Percentiles rank a stretch among this genome's conserved stretches.
Conservation (phyloP, 2,113 vertebrate genomes). For the Xerus inauris region DNA sequence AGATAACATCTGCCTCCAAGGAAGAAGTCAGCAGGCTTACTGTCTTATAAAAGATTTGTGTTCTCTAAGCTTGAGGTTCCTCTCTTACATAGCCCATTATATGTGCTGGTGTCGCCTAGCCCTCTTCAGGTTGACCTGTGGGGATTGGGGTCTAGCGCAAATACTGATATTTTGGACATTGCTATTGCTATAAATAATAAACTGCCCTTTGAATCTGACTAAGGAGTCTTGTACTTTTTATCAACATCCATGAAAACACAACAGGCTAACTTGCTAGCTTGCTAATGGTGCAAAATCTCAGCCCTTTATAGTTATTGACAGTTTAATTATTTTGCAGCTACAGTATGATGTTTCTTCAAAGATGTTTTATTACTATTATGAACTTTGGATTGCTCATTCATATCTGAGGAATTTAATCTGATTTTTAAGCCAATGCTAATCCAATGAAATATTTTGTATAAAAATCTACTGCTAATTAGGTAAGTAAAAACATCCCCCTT, state of each 20-base stretch:
- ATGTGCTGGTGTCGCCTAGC: background rate
- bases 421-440: conserved; percentile 80
- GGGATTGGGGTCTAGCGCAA: background rate
- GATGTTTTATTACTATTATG: conserved; percentile 67
- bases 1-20: background rate
- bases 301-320: background rate
- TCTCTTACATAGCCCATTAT: background rate
- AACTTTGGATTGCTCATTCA: conserved; percentile 60
- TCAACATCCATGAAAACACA: background rate
- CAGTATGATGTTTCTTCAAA: conserved; percentile 41
- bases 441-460: conserved; percentile 80
- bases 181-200: background rate
- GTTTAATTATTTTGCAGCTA: conserved; percentile 55
- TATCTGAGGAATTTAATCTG: conserved; percentile 63
- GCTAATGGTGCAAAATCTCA: background rate
- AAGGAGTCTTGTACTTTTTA: background rate
- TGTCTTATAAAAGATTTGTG: conserved; percentile 7
- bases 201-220: background rate
- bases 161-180: background rate
- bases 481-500: background rate
- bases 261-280: conserved; percentile 7
- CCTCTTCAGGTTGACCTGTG: background rate
- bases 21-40: background rate
- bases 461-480: conserved; percentile 73
- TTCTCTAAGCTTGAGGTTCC: background rate